These are phyloP conservation scores for Jordanella pulchra DNA, from an alignment of 2,797 vertebrate genomes.

Conservation along the genomic window DNA sequence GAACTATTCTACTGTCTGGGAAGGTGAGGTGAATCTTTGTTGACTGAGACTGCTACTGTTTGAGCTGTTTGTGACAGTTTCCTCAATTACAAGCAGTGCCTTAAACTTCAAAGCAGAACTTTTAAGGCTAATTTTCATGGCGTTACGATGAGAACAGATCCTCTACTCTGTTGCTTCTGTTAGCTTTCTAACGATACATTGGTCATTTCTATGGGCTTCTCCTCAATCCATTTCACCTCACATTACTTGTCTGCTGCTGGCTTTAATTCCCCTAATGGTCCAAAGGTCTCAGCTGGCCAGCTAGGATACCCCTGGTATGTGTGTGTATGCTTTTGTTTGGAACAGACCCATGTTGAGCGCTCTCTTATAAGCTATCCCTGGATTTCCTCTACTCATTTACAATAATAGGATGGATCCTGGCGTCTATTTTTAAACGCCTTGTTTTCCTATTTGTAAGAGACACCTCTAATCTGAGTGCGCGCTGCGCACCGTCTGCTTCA, in stretches of 20 bases:
- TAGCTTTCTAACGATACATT: constrained; percentile 12
- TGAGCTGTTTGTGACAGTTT: constrained; percentile 11
- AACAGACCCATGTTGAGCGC: constrained; percentile 28
- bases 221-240: background rate
- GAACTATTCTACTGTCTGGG: constrained; percentile 27
- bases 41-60: constrained; percentile 34
- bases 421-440: constrained; percentile 68
- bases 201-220: constrained; percentile 12
- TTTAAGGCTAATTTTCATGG: constrained; percentile 10
- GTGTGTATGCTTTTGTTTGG: constrained; percentile 49
- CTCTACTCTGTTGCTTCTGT: constrained; percentile 14
- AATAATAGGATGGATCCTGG: constrained; percentile 65
- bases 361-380: constrained; percentile 46
- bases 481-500: constrained; percentile 32
- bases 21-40: constrained; percentile 40
- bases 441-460: constrained; percentile 56
- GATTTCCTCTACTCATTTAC: constrained; percentile 55
- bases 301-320: constrained; percentile 54
- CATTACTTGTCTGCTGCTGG: constrained; percentile 43
- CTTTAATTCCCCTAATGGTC: constrained; percentile 69
- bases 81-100: background rate
- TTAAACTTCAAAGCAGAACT: constrained; percentile 23
- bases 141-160: constrained; percentile 24
- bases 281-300: constrained; percentile 63
- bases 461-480: constrained; percentile 50